A percentile compares a stretch with the other conserved stretches of the same genome.
These are phyloP conservation scores for Magallana ariakensis DNA, from an alignment of 1,140 invertebrate genomes.

Conservation along the genomic window DNA sequence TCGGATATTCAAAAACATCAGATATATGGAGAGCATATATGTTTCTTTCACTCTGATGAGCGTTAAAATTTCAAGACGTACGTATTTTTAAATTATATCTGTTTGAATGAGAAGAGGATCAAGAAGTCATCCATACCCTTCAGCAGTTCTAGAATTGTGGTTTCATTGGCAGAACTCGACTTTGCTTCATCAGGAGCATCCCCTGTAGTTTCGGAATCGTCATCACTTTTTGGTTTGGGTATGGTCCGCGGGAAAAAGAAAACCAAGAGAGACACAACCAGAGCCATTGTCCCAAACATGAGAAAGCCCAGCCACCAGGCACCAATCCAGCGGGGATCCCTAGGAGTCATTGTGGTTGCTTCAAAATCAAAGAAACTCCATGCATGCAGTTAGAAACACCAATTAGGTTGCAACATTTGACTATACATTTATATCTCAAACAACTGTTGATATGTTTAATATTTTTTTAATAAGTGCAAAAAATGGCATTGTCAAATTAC, in stretches of 20 bases:
- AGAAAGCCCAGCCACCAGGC: conserved; percentile 77
- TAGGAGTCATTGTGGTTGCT: conserved; percentile 67
- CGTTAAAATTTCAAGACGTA: no score
- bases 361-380: neutral
- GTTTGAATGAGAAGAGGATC: neutral
- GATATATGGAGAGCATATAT: no score
- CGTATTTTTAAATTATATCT: no score
- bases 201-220: neutral
- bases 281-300: conserved; percentile 61
- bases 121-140: conserved; percentile 47
- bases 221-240: neutral
- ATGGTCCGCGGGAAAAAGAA: conserved; percentile 55
- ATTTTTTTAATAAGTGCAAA: no score
- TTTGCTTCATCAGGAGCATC: conserved; percentile 12
- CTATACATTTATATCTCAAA: no score
- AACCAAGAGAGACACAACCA: conserved; percentile 63
- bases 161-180: conserved; percentile 22
- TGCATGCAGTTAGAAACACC: no score
- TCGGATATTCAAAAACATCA: no score
- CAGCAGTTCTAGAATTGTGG: conserved; percentile 23
- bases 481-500: no score
- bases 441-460: no score
- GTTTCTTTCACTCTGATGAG: no score
- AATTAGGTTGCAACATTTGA: no score
- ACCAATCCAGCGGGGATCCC: conserved; percentile 72